phyloP scores from a whole-genome alignment of 2,113 vertebrate genomes.

The Holacanthus passer region DNA sequence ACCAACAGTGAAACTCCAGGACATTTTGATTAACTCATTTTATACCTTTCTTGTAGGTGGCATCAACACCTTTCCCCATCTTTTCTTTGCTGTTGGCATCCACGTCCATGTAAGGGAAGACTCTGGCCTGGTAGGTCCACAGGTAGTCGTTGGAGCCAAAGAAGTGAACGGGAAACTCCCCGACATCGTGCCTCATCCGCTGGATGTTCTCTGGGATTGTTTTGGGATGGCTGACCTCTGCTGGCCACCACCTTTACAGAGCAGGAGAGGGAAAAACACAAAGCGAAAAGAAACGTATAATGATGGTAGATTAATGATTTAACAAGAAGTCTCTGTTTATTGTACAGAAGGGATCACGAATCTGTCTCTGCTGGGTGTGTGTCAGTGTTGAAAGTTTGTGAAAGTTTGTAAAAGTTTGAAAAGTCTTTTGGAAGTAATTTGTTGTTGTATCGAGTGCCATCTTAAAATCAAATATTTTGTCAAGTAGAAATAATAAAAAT shows the following conservation, averaged over 20 bases:
- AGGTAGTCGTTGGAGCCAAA: constrained; percentile 98
- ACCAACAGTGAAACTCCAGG: not conserved
- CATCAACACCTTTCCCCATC: constrained; percentile 97
- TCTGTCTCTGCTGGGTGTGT: too few relatives aligned
- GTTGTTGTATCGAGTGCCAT: too few relatives aligned
- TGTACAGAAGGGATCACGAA: too few relatives aligned
- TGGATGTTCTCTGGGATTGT: constrained; percentile 96
- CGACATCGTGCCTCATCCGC: constrained; percentile 95
- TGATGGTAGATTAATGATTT: too few relatives aligned
- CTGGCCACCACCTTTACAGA: constrained; percentile 94
- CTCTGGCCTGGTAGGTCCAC: constrained; percentile 98
- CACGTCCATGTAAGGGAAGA: constrained; percentile 99
- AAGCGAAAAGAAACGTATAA: not conserved
- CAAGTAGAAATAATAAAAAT: too few relatives aligned
- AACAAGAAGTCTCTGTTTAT: not conserved
- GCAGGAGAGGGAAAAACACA: not conserved
- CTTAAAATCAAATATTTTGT: too few relatives aligned
- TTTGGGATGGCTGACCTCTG: constrained; percentile 96
- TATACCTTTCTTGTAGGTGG: constrained; percentile 95
- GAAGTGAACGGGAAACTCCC: constrained; percentile 98
- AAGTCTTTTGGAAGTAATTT: too few relatives aligned
- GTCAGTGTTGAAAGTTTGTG: not conserved
- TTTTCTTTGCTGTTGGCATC: constrained; percentile 98
- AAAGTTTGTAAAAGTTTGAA: not conserved
- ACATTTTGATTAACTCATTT: not conserved